These are phyloP conservation scores for Hesperia comma DNA, from an alignment of 2,888 invertebrate species.

Conservation along the genomic window DNA sequence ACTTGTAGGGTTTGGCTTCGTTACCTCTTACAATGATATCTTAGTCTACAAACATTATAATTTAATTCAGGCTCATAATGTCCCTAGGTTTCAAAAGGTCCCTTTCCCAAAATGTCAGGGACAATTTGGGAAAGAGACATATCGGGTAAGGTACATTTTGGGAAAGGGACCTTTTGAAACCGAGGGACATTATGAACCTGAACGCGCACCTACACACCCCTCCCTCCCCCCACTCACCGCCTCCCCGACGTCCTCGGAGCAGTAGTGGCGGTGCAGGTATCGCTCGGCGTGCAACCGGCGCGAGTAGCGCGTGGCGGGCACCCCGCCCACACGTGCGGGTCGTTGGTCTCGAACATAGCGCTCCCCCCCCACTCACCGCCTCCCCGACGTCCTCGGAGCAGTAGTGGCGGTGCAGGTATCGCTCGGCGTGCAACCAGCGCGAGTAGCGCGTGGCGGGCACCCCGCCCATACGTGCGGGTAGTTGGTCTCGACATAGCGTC, in stretches of 20 bases:
- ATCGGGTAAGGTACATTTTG: too few species aligned
- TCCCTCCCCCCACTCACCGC: too few species aligned
- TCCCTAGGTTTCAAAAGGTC: too few species aligned
- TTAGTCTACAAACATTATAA: too few species aligned
- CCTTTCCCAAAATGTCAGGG: too few species aligned
- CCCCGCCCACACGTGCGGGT: constrained; percentile 87
- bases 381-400: constrained; percentile 85
- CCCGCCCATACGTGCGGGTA: constrained; percentile 87
- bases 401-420: constrained; percentile 81
- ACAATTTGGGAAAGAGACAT: too few species aligned
- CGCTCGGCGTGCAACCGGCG: constrained; percentile 81
- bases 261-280: constrained; percentile 82
- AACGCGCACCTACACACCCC: too few species aligned
- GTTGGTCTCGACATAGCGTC: constrained; percentile 86
- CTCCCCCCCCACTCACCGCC: constrained; percentile 67
- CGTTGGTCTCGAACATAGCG: constrained; percentile 85
- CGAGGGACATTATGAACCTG: too few species aligned
- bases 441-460: constrained; percentile 87
- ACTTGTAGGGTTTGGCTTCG: too few species aligned
- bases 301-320: constrained; percentile 86
- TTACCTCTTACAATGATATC: too few species aligned
- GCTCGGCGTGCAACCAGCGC: constrained; percentile 80
- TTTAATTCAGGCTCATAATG: too few species aligned
- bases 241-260: constrained; percentile 86
- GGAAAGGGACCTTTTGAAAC: too few species aligned